Evolutionary conservation across 1,140 invertebrate species (phyloP), one percentile per base, ranked within the genome.

Genomic region (Apis laboriosa): DNA sequence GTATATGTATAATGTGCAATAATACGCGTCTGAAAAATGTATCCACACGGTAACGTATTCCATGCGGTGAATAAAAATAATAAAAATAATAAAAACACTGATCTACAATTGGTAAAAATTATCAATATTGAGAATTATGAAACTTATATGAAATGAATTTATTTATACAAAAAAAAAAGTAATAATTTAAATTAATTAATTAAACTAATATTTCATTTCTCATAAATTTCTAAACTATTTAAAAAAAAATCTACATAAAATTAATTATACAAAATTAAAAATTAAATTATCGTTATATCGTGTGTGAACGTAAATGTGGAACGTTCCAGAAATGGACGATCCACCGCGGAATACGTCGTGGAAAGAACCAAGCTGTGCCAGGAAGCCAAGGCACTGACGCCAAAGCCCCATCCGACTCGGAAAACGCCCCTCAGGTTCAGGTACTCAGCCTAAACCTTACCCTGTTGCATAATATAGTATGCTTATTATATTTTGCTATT

Each of bases 271-370:
- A 70, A 83, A 61, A 58, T 9, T 68, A 77, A 76, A 83, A 61
- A 79, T 87, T 84, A 77, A 71, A 72, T 73, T 53, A 49, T 71
- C 84, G 67, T 86, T 87, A 72, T 34, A 67, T 84, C 80, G 86
- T 89, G 76, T 92, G 72, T 93, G 91, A 92, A 90, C 90, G 90
- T 92, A 90, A 91, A 93, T 92, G 90, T 93, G 93, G 93, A 90
- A 94, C 93, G 93, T 95, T 95, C 92, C 95, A 97, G 96, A 97
- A 96, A 96, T 97, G 96, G 96, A 96, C 95, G 94, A 96, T 96
- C 94, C 96, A 97, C 94, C 96, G 96, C 90, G 96, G 96, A 94
- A 96, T 97, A 91, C 95, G 96, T 90, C 96, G 96, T 93, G 96
- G 96, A 94, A 96, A 95, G 93, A 95, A 95, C 93, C 95, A 95